phyloP scores from a whole-genome alignment of 2,888 invertebrate species.

The Agrochola lota region DNA sequence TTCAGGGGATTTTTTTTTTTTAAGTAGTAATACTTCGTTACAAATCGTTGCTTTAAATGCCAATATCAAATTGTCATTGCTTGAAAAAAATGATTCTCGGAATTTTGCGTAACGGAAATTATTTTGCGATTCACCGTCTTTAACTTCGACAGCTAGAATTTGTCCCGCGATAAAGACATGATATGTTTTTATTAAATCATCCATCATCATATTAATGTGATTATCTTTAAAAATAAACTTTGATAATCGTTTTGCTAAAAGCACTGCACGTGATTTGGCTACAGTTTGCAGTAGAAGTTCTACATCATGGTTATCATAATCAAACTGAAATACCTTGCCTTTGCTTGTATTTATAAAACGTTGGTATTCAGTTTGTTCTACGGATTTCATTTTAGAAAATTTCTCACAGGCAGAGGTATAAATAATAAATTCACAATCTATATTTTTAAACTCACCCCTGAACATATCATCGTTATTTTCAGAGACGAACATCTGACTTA shows the following conservation, averaged over 20 bases:
- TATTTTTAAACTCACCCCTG: constrained; percentile 35
- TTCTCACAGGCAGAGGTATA: constrained; percentile 56
- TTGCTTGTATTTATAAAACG: constrained; percentile 43
- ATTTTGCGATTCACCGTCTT: background rate
- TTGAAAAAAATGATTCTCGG: constrained; percentile 35
- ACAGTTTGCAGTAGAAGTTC: constrained; percentile 39
- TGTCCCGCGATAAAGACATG: constrained; percentile 52
- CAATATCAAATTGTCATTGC: constrained; percentile 36
- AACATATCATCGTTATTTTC: constrained; percentile 52
- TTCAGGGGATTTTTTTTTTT: constrained; percentile 10
- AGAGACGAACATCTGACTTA: constrained; percentile 39
- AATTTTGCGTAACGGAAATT: constrained; percentile 38
- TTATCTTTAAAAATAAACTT: constrained; percentile 52
- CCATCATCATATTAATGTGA: constrained; percentile 50
- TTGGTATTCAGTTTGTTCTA: constrained; percentile 8
- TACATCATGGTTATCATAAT: constrained; percentile 51
- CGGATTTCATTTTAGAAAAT: constrained; percentile 32
- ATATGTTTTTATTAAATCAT: constrained; percentile 56
- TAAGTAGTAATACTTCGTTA: constrained; percentile 35
- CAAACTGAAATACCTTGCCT: constrained; percentile 48
- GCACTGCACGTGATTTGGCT: constrained; percentile 45
- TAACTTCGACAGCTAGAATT: constrained; percentile 23
- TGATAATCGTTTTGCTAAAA: constrained; percentile 49
- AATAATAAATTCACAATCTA: constrained; percentile 58
- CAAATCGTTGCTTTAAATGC: constrained; percentile 35